Evolutionary conservation across 37 sponge, comb jelly and placozoan species (phyloP).

Genomic region (Theonella swinhoei): DNA sequence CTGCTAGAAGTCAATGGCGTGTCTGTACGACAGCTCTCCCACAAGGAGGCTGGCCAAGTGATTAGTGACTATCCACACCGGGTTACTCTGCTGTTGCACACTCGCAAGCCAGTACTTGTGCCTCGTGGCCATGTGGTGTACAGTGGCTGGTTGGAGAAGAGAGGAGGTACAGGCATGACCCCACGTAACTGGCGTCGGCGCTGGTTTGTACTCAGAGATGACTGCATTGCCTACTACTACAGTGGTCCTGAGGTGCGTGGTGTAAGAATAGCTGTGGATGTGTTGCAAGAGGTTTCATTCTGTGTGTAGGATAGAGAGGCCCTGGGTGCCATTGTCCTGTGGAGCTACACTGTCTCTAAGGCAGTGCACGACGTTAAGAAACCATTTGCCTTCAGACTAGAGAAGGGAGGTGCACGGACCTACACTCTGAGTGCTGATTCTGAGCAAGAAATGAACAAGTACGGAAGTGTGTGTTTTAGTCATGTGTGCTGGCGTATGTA

Average conservation of each 20-base stretch:
- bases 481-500: too few species aligned
- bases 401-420: constrained; percentile 57
- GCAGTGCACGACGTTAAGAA: constrained; percentile 29
- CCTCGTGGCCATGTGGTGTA: constrained; percentile 37
- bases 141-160: constrained; percentile 48
- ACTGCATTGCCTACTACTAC: constrained; percentile 67
- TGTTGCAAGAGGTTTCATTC: not conserved
- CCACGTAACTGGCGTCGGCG: constrained; percentile 54
- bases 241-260: constrained; percentile 27
- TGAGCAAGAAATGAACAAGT: constrained; percentile 61
- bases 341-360: constrained; percentile 52
- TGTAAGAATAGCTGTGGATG: not conserved
- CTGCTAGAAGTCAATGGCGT: constrained; percentile 48
- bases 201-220: constrained; percentile 64
- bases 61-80: not conserved
- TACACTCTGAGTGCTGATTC: constrained; percentile 48
- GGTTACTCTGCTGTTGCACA: constrained; percentile 30
- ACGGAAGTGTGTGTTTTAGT: too few species aligned
- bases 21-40: constrained; percentile 10
- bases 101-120: constrained; percentile 22
- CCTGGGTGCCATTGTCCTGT: constrained; percentile 61
- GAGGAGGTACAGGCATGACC: constrained; percentile 51
- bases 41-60: constrained; percentile 20
- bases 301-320: constrained; percentile 37
- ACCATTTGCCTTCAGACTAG: constrained; percentile 30